Base-by-base conservation (phyloP, 2,797 vertebrate species). In the Channa striata region DNA sequence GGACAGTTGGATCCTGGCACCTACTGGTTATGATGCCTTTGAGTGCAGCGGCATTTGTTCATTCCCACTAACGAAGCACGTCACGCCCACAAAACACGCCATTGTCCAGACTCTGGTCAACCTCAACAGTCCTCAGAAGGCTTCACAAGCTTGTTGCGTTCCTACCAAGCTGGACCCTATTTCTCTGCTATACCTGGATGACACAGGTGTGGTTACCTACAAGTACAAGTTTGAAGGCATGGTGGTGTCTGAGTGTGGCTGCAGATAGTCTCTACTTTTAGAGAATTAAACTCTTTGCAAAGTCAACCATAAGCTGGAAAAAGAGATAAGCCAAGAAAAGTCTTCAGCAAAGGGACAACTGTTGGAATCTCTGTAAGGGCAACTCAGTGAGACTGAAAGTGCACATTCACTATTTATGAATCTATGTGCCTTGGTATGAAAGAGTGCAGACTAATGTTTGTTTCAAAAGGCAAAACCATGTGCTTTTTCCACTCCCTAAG, bases 221-320 rank as follows among this genome's bases (percentile, higher is more conserved):
- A 99, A 99, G 92, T 97, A 97, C 89, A 99, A 98, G 90, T 99
- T 96, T 0, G 98, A 99, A 81, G 98, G 96, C 81, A 99, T 99
- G 98, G 95, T 96, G 5, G 98, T 99, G 54, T 95, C 96, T 0
- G 97, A 99, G 85, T 99, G 98, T 16, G 98, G 98, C 72, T 99
- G 98, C 91, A 96, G 98, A 98, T 99, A 99, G 96, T 92, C 58
- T 19, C 34, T 1, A 17, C 23, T 72, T 20, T 47, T 21, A 70
- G 25, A 68, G 68, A 77, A 58, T 58, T 58, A 16, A 68, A 74
- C 59, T 59, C 43, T 81, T 52, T 9, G 16, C 47, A 48, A 81
- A 90, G 88, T 91, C 86, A 4, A 46, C 48, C 43, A 72, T 46
- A 70, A 77, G 72, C 68, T 79, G 50, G 56, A 71, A 54, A 64